Base-by-base conservation (phyloP, 2,888 invertebrate genomes). In the Hyles lineata region DNA sequence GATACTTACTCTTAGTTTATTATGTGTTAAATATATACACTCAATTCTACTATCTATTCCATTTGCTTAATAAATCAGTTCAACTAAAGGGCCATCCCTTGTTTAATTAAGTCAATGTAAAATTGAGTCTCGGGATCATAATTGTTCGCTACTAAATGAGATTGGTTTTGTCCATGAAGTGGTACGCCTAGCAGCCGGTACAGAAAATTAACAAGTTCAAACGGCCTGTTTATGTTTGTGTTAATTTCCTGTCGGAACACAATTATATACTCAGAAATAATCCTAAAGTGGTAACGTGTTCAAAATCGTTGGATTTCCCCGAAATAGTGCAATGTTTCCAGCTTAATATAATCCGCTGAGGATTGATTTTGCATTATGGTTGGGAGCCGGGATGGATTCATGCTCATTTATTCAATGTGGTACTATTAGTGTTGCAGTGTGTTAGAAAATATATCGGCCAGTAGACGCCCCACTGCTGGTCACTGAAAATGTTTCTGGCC, bases 1-100 rank as follows among this genome's bases (percentile, higher is more conserved):
- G 85, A 78, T 80, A 76, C 83, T 86, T 81, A 84, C 80, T 79
- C 77, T 75, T 77, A 80, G 77, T 87, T 87, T 85, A 87, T 84
- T 87, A 86, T 84, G 83, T 85, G 84, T 84, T 82, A 83, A 85
- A 83, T 84, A 82, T 86, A 86, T 81, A 83, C 76, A 80, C 79
- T 81, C 77, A 81, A 84, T 84, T 85, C 75, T 62, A 77, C 78
- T 84, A 84, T 82, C 79, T 80, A 79, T 82, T 80, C 78, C 76
- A 86, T 85, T 86, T 80, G 72, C 76, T 78, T 79, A 80, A 80
- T 83, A 86, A 83, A 80, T 78, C 74, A 75, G 75, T 70, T 67
- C 32, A 52, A 71, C 67, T 75, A 76, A 76, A 78, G 17, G 70
- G 50, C 50, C 67, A 73, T 71, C 75, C 73, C 70, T 73, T 77